Conservation (phyloP, 2,888 invertebrate species). For the Geophilus truncorum region DNA sequence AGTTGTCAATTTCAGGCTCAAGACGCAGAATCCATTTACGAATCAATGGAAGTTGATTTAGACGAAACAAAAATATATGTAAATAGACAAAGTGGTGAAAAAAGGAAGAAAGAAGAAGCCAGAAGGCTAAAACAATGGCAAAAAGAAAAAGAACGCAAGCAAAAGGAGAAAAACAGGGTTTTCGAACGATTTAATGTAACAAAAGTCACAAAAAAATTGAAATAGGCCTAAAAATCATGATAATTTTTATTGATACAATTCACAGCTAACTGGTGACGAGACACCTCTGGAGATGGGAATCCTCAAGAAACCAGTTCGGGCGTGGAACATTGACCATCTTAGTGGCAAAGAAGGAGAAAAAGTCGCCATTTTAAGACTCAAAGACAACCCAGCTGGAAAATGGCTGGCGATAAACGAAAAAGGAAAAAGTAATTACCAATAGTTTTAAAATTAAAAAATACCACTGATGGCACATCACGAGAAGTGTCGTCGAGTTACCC, state of each 20-base stretch:
- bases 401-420: slow-evolving; percentile 34
- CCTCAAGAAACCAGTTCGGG: background rate
- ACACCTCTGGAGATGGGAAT: background rate
- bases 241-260: no score
- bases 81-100: background rate
- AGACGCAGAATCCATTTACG: background rate
- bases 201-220: no score
- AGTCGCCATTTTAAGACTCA: slow-evolving; percentile 31
- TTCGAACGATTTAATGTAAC: background rate
- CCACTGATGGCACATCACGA: no score
- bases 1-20: background rate
- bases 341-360: slow-evolving; percentile 22
- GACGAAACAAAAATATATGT: background rate
- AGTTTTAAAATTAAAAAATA: no score
- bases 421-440: slow-evolving; percentile 25
- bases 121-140: background rate
- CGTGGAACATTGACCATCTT: background rate
- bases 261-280: background rate
- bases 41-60: background rate
- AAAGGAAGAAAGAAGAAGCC: background rate
- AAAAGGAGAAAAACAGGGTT: background rate
- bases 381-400: slow-evolving; percentile 34
- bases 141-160: background rate
- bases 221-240: no score
- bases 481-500: no score